These are phyloP conservation scores for Synchiropus splendidus DNA, from an alignment of 2,113 vertebrate species.

Conservation along the genomic window DNA sequence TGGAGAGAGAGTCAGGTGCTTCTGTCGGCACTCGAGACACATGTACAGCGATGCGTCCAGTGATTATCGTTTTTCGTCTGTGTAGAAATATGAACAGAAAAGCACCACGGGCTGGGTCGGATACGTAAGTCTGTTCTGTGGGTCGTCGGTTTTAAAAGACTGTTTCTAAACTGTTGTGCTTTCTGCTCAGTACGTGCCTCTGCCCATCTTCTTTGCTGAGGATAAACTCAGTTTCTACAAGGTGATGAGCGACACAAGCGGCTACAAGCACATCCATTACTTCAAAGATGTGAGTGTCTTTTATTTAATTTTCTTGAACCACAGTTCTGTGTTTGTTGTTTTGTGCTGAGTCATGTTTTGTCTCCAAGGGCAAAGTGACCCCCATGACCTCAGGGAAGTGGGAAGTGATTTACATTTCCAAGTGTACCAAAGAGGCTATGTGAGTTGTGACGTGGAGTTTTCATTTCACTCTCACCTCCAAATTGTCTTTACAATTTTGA, in stretches of 20 bases:
- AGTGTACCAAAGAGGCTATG: conserved; percentile 86
- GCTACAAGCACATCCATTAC: conserved; percentile 94
- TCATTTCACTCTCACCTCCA: neutral
- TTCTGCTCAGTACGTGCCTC: conserved; percentile 78
- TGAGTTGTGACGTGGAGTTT: conserved; percentile 56
- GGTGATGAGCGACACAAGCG: conserved; percentile 83
- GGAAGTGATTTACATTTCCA: conserved; percentile 92
- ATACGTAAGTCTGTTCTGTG: conserved; percentile 70
- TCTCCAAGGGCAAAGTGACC: conserved; percentile 73
- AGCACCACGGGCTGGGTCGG: conserved; percentile 92
- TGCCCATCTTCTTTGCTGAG: conserved; percentile 78
- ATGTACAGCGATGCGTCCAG: conserved; percentile 1
- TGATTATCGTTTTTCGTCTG: conserved; percentile 47
- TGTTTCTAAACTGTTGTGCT: conserved; percentile 14
- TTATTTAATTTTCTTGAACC: no score
- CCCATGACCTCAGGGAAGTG: conserved; percentile 87
- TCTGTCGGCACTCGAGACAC: conserved; percentile 3
- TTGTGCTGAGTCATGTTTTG: conserved; percentile 2
- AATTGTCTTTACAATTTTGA: neutral
- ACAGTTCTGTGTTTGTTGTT: no score
- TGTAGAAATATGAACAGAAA: conserved; percentile 74
- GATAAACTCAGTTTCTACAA: conserved; percentile 88
- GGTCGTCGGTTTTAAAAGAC: no score
- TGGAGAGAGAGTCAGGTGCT: conserved; percentile 82
- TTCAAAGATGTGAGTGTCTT: conserved; percentile 58